Evolutionary conservation across 2,113 vertebrate species (phyloP).

Genomic region (Lepus timidus): DNA sequence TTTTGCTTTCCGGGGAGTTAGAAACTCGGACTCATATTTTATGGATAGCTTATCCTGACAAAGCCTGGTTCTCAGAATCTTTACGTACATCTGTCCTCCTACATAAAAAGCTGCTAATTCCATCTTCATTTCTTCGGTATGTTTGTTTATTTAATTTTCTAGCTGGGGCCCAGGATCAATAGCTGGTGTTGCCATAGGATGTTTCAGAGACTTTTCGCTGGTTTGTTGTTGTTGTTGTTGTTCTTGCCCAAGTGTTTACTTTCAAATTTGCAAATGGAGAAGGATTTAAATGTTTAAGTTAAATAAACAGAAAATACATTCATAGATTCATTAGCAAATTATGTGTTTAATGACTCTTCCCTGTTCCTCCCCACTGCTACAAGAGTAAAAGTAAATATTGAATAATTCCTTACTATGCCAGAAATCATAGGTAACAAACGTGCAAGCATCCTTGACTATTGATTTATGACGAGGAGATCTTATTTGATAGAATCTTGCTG

Average conservation of each 20-base stretch:
- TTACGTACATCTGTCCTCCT: neutral
- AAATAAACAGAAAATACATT: neutral
- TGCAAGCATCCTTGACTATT: neutral
- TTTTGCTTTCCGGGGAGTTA: neutral
- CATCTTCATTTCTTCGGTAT: neutral
- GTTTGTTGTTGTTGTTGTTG: neutral
- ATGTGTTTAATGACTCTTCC: neutral
- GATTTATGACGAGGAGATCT: neutral
- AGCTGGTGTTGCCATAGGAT: neutral
- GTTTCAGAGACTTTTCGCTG: neutral
- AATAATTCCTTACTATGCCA: neutral
- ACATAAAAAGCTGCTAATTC: neutral
- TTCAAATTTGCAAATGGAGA: slow-evolving; percentile 20
- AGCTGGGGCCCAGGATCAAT: neutral
- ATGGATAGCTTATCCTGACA: neutral
- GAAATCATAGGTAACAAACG: neutral
- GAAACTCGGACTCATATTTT: neutral
- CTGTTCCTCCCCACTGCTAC: neutral
- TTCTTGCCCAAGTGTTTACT: neutral
- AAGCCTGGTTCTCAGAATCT: neutral
- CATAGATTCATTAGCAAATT: neutral
- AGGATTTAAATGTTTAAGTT: neutral
- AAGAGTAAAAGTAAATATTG: neutral
- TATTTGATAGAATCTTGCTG: neutral
- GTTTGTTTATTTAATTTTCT: neutral